Percentiles rank a stretch among this genome's conserved stretches.
Conservation (phyloP, 2,113 vertebrate species). For the Limanda limanda region DNA sequence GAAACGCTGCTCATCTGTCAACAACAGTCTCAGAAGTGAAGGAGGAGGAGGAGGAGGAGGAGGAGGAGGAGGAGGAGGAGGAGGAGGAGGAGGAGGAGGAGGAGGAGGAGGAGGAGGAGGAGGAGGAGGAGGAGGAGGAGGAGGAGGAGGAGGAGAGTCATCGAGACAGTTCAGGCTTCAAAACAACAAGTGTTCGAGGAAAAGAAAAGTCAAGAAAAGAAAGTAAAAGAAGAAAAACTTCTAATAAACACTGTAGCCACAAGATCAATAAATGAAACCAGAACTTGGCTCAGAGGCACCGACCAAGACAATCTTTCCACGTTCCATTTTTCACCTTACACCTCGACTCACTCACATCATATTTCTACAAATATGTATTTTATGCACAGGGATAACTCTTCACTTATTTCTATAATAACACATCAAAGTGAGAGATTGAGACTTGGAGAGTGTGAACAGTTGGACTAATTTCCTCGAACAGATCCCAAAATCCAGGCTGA, state of each 20-base stretch:
- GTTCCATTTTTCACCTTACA: conserved; percentile 7
- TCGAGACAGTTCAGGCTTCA: too few species aligned
- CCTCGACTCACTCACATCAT: conserved; percentile 2
- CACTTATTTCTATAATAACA: conserved; percentile 15
- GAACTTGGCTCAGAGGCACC: not conserved
- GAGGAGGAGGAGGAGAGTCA: not conserved
- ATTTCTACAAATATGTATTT: conserved; percentile 11
- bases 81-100: conserved; percentile 1
- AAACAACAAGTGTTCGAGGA: not conserved
- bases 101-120: conserved; percentile 3
- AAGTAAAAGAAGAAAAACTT: conserved; percentile 1
- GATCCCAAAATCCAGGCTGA: not conserved
- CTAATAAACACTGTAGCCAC: conserved; percentile 7
- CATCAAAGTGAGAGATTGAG: not conserved
- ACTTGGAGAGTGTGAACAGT: conserved; percentile 13
- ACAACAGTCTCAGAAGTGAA: not conserved
- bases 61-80: not conserved
- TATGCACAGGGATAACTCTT: not conserved
- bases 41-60: not conserved
- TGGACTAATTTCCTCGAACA: not conserved
- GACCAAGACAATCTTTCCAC: conserved; percentile 16
- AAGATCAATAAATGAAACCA: conserved; percentile 39
- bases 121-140: not conserved
- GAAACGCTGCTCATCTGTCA: conserved; percentile 65
- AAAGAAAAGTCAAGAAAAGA: not conserved